Evolutionary conservation across 35 echinoderm and acorn worm genomes (phyloP).

Genomic region (Apostichopus californicus): DNA sequence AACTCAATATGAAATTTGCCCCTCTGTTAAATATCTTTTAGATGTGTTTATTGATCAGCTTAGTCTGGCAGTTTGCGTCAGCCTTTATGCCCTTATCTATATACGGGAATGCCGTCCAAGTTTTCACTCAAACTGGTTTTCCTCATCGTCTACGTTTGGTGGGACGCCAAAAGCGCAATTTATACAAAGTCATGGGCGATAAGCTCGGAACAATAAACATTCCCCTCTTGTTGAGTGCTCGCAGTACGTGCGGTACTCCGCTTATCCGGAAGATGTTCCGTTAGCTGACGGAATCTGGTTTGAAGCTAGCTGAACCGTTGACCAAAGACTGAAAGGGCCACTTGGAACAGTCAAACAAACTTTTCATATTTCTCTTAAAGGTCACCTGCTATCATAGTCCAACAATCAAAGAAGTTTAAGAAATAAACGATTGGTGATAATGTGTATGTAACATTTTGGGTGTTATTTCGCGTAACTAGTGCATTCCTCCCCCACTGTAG

Average conservation of each 20-base stretch:
- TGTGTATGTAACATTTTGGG: too few relatives aligned
- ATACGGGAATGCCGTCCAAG: too few relatives aligned
- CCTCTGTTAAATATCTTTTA: too few relatives aligned
- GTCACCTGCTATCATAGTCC: neutral
- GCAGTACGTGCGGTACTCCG: slow-evolving; percentile 22
- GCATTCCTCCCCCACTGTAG: too few relatives aligned
- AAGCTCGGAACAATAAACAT: slow-evolving; percentile 25
- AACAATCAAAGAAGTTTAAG: too few relatives aligned
- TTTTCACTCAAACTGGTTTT: slow-evolving; percentile 7
- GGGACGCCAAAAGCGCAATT: slow-evolving; percentile 26
- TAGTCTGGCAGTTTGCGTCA: too few relatives aligned
- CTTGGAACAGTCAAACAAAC: slow-evolving; percentile 31
- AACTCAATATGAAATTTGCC: too few relatives aligned
- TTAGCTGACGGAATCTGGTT: neutral
- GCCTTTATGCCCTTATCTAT: too few relatives aligned
- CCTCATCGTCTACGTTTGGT: slow-evolving; percentile 13
- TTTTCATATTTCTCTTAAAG: neutral
- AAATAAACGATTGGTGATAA: too few relatives aligned
- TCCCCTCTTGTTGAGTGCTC: slow-evolving; percentile 2
- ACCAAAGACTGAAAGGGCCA: slow-evolving; percentile 49
- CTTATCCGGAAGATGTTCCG: slow-evolving; percentile 12
- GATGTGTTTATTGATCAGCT: too few relatives aligned
- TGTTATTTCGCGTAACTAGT: too few relatives aligned
- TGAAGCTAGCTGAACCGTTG: slow-evolving; percentile 46
- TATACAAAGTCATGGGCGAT: slow-evolving; percentile 42